These are phyloP conservation scores for Nebria ingens DNA, from an alignment of 1,140 invertebrate species.

Conservation along the genomic window DNA sequence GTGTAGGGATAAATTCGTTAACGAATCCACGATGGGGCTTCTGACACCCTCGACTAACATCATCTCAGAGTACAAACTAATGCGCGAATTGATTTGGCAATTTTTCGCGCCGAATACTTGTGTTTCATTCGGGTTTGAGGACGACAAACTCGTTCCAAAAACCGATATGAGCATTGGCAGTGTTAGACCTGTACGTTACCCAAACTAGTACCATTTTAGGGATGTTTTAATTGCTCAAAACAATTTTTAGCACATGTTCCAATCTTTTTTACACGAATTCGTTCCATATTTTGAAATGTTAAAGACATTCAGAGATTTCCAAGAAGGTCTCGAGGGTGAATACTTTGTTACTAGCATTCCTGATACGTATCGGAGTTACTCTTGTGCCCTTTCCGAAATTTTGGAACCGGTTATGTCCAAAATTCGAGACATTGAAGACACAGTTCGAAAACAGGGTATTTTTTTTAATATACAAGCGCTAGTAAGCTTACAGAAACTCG, in stretches of 20 bases:
- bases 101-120: conserved; percentile 24
- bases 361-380: conserved; percentile 22
- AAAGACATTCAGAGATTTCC: conserved; percentile 24
- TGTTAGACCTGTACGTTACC: conserved; percentile 24
- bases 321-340: conserved; percentile 14
- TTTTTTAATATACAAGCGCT: too few species aligned
- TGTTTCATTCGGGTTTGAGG: conserved; percentile 22
- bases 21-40: conserved; percentile 20
- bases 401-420: conserved; percentile 20
- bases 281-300: conserved; percentile 26
- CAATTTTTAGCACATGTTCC: conserved; percentile 23
- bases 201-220: conserved; percentile 6
- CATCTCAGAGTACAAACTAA: conserved; percentile 30
- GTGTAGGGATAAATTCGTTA: conserved; percentile 25
- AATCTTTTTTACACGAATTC: conserved; percentile 24
- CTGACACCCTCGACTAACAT: conserved; percentile 20
- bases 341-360: conserved; percentile 10
- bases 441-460: conserved; percentile 27
- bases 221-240: conserved; percentile 3
- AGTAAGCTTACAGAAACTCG: too few species aligned
- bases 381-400: conserved; percentile 21
- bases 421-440: conserved; percentile 23
- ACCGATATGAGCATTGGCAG: conserved; percentile 28
- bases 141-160: conserved; percentile 22
- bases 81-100: conserved; percentile 31